These are phyloP conservation scores for Coleophora deauratella DNA, from an alignment of 2,888 invertebrate species.

Conservation along the genomic window DNA sequence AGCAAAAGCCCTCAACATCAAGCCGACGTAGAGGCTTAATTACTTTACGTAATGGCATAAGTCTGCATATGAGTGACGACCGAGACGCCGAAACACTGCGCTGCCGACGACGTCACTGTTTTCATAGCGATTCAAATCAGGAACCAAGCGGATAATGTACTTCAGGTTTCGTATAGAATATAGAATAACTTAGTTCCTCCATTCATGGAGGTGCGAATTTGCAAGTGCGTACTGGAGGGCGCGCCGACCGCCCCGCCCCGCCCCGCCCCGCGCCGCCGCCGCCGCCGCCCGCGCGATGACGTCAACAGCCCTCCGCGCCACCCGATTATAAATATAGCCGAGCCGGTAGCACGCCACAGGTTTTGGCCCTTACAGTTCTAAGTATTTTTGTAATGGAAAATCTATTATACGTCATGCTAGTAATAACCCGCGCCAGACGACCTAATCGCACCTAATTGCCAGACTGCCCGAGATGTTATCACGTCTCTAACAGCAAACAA, in stretches of 20 bases:
- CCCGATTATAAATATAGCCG: slow-evolving; percentile 68
- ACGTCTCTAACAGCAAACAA: neutral
- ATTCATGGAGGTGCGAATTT: slow-evolving; percentile 71
- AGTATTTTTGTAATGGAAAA: slow-evolving; percentile 25
- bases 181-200: slow-evolving; percentile 63
- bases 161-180: slow-evolving; percentile 37
- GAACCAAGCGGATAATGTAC: slow-evolving; percentile 8
- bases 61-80: too few relatives aligned
- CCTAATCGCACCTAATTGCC: neutral
- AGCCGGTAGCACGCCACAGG: slow-evolving; percentile 64
- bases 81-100: too few relatives aligned
- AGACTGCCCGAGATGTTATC: slow-evolving; percentile 1
- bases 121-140: too few relatives aligned
- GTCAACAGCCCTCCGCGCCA: slow-evolving; percentile 62
- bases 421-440: neutral
- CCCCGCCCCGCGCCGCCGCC: slow-evolving; percentile 38
- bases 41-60: too few relatives aligned
- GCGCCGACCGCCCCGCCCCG: slow-evolving; percentile 33
- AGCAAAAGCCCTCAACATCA: too few relatives aligned
- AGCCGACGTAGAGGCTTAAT: too few relatives aligned
- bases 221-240: slow-evolving; percentile 68
- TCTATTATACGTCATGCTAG: slow-evolving; percentile 13
- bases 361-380: slow-evolving; percentile 46
- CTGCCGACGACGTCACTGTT: too few relatives aligned
- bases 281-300: slow-evolving; percentile 47